Conservation (phyloP, 2,113 vertebrate species). For the Eira barbara region DNA sequence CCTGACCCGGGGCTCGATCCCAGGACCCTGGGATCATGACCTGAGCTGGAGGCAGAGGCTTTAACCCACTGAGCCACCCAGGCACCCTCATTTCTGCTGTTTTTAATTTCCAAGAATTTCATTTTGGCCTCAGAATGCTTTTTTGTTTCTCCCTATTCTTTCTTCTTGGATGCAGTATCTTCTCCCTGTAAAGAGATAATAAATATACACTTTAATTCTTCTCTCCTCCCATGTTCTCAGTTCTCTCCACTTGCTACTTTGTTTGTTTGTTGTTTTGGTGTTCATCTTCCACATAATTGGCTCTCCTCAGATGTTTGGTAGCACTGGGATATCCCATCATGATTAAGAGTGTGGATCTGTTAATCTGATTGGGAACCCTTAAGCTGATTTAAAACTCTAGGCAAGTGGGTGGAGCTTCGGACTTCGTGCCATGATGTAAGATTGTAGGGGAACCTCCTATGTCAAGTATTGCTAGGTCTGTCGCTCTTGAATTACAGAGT, state of each 20-base stretch:
- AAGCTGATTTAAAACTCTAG: not conserved
- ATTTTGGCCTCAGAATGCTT: not conserved
- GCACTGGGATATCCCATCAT: not conserved
- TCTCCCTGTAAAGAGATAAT: not conserved
- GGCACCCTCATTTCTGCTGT: not conserved
- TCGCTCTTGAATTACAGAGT: not conserved
- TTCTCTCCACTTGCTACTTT: not conserved
- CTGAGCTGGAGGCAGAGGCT: no score
- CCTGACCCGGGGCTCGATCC: no score
- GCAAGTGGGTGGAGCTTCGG: not conserved
- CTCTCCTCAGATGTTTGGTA: not conserved
- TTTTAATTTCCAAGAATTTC: conserved; percentile 18
- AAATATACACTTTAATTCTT: not conserved
- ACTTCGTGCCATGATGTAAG: not conserved
- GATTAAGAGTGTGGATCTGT: not conserved
- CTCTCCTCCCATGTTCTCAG: not conserved
- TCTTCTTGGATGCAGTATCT: not conserved
- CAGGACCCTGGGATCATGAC: no score
- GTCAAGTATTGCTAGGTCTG: not conserved
- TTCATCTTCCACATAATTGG: not conserved
- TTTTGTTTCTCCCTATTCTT: not conserved
- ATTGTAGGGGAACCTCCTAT: not conserved
- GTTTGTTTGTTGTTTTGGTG: not conserved
- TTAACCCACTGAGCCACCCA: no score
- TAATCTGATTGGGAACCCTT: not conserved